Conservation (phyloP, 1,140 invertebrate genomes). For the Calliphora vicina region DNA sequence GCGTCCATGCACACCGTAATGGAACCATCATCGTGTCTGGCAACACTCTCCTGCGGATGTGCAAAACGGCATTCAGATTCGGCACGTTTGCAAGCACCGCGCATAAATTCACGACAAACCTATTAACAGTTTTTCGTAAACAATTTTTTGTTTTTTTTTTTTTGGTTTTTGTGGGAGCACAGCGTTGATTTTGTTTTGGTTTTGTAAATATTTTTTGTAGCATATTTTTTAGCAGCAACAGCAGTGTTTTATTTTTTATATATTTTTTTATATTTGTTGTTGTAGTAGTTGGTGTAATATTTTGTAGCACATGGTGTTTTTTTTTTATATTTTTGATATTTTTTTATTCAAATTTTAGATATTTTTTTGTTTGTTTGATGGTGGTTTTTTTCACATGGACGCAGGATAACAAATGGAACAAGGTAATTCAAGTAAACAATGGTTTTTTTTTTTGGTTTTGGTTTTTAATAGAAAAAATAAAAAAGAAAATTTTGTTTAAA, state of each 20-base stretch:
- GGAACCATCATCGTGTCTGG: slow-evolving; percentile 92
- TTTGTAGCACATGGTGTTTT: slow-evolving; percentile 13
- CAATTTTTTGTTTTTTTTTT: slow-evolving; percentile 38
- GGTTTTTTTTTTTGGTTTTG: neutral
- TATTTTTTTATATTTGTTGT: slow-evolving; percentile 37
- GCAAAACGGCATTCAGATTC: slow-evolving; percentile 97
- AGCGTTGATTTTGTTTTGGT: slow-evolving; percentile 39
- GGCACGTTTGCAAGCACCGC: slow-evolving; percentile 94
- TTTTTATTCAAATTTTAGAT: slow-evolving; percentile 23
- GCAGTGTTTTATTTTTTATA: slow-evolving; percentile 35
- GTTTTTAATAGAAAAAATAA: slow-evolving; percentile 10
- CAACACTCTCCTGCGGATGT: slow-evolving; percentile 93
- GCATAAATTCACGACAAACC: slow-evolving; percentile 98
- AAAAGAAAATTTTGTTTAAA: slow-evolving; percentile 24
- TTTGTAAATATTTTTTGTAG: slow-evolving; percentile 15
- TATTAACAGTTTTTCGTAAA: slow-evolving; percentile 64
- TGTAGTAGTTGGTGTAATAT: slow-evolving; percentile 31
- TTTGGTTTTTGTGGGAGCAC: slow-evolving; percentile 34
- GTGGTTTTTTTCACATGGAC: slow-evolving; percentile 28
- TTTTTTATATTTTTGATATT: slow-evolving; percentile 40
- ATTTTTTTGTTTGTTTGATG: slow-evolving; percentile 39
- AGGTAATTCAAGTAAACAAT: slow-evolving; percentile 32
- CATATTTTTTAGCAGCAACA: slow-evolving; percentile 42
- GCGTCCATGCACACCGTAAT: slow-evolving; percentile 99
- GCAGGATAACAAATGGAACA: slow-evolving; percentile 33